These are phyloP conservation scores for Leptopilina clavipes DNA, from an alignment of 1,140 invertebrate genomes.

Conservation along the genomic window DNA sequence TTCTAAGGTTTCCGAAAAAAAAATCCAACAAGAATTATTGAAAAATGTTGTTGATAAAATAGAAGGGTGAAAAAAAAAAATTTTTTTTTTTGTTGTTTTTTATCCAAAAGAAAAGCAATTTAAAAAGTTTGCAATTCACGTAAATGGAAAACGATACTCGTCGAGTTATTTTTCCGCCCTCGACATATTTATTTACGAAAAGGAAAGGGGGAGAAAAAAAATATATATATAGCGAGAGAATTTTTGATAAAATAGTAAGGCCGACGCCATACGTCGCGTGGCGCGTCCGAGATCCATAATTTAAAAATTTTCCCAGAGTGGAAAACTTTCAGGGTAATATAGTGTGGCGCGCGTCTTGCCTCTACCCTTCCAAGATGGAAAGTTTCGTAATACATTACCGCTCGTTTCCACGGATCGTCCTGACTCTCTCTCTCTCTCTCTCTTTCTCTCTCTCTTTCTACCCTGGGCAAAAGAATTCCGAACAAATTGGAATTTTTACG, in stretches of 20 bases:
- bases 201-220: not conserved
- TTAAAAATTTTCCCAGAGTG: slow-evolving; percentile 71
- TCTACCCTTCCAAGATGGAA: slow-evolving; percentile 58
- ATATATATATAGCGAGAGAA: not conserved
- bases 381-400: slow-evolving; percentile 73
- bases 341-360: slow-evolving; percentile 59
- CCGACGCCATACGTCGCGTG: slow-evolving; percentile 57
- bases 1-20: not conserved
- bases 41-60: not conserved
- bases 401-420: slow-evolving; percentile 66
- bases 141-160: slow-evolving; percentile 24
- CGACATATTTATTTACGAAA: slow-evolving; percentile 23
- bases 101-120: not conserved
- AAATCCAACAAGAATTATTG: not conserved
- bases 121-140: slow-evolving; percentile 19
- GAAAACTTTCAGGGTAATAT: slow-evolving; percentile 71
- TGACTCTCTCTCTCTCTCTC: slow-evolving; percentile 42
- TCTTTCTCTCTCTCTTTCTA: too few species aligned
- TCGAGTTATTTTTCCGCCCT: not conserved
- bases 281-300: slow-evolving; percentile 70
- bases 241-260: slow-evolving; percentile 31
- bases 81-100: too few species aligned
- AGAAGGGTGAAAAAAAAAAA: not conserved
- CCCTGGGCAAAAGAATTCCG: slow-evolving; percentile 57
- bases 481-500: slow-evolving; percentile 72